Evolutionary conservation across 2,888 invertebrate species (phyloP).

Genomic region (Steromphala cineraria): DNA sequence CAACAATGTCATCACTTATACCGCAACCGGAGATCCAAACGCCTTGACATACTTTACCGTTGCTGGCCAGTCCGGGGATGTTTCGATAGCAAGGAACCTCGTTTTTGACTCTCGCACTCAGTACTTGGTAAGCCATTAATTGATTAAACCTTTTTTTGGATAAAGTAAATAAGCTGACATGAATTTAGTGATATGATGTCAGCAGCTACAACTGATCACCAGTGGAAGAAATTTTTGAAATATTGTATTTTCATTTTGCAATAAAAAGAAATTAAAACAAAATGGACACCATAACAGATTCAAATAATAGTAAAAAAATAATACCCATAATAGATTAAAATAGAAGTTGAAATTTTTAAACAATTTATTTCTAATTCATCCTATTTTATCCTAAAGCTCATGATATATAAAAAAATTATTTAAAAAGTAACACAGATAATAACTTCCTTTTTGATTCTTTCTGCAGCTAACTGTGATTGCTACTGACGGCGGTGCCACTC

Average conservation of each 20-base stretch:
- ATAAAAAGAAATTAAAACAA: no score
- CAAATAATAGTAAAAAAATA: no score
- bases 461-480: conserved; percentile 60
- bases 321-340: no score
- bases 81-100: background rate
- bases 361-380: no score
- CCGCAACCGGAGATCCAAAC: background rate
- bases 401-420: background rate
- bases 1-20: background rate
- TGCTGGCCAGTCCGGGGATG: background rate
- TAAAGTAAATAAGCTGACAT: no score
- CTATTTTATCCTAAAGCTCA: background rate
- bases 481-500: conserved; percentile 53
- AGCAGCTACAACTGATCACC: no score
- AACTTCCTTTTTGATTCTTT: background rate
- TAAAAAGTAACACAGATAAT: background rate
- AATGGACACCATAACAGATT: no score
- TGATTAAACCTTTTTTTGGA: no score
- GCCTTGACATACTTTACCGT: background rate
- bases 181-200: background rate
- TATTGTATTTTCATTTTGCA: no score
- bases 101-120: background rate
- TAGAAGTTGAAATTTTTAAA: no score
- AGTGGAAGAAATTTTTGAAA: no score
- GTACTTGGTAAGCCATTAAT: background rate